phyloP scores from a whole-genome alignment of 2,797 vertebrate genomes.

The Phyllotis vaccarum region DNA sequence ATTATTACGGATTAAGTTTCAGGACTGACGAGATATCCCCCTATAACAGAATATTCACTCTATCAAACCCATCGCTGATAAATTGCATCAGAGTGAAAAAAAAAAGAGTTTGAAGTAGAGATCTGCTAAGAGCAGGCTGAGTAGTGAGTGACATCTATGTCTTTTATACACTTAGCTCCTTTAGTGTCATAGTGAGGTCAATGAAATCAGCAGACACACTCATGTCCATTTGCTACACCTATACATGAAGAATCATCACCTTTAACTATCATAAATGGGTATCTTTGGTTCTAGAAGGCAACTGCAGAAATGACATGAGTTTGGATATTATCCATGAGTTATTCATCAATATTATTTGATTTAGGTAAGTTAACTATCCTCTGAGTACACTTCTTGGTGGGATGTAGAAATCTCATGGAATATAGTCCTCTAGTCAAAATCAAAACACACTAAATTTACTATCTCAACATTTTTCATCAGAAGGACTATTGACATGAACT shows the following conservation, averaged over 20 bases:
- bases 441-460: not conserved
- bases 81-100: not conserved
- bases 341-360: not conserved
- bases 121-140: fast-evolving
- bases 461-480: not conserved
- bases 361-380: not conserved
- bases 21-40: not conserved
- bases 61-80: not conserved
- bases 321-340: not conserved
- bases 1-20: not conserved
- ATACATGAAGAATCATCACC: not conserved
- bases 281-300: not conserved
- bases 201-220: not conserved
- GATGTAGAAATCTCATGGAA: not conserved
- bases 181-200: not conserved
- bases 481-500: not conserved
- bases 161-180: not conserved
- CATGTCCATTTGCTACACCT: not conserved
- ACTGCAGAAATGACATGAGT: not conserved
- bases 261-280: not conserved
- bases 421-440: not conserved
- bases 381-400: not conserved
- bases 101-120: fast-evolving
- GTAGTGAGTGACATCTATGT: not conserved
- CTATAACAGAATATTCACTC: not conserved